Evolutionary conservation across 1,140 invertebrate genomes (phyloP).

Genomic region (Ostrea denselamellosa): DNA sequence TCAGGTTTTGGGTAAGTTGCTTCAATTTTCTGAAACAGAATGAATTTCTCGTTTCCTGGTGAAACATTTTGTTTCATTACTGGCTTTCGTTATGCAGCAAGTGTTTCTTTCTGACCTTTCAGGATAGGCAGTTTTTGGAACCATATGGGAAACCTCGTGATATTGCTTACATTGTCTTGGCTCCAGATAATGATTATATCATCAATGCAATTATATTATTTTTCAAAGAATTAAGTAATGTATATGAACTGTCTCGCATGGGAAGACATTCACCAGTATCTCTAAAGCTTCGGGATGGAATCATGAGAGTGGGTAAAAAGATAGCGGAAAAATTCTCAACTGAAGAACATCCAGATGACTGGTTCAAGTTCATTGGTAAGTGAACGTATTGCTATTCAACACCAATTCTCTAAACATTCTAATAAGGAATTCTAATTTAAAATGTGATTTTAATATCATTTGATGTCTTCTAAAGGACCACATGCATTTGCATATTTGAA

Average conservation of each 20-base stretch:
- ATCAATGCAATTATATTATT: slow-evolving; percentile 89
- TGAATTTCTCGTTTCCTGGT: too few species aligned
- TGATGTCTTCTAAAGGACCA: too few species aligned
- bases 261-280: slow-evolving; percentile 93
- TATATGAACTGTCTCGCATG: slow-evolving; percentile 94
- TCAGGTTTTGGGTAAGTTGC: slow-evolving; percentile 89
- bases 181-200: slow-evolving; percentile 94
- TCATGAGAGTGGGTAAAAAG: slow-evolving; percentile 90
- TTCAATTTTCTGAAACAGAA: neutral
- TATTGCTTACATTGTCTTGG: slow-evolving; percentile 95
- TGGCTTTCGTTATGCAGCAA: too few species aligned
- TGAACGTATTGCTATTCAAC: neutral
- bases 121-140: slow-evolving; percentile 93
- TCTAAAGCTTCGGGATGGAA: slow-evolving; percentile 91
- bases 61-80: too few species aligned
- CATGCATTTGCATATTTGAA: too few species aligned
- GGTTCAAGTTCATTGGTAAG: slow-evolving; percentile 86
- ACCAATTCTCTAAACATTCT: neutral
- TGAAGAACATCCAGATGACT: slow-evolving; percentile 91
- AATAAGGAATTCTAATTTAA: neutral
- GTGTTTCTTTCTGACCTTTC: slow-evolving; percentile 51
- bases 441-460: too few species aligned
- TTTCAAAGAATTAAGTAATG: slow-evolving; percentile 94
- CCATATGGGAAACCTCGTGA: slow-evolving; percentile 95
- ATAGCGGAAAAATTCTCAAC: slow-evolving; percentile 80